A percentile compares a stretch with the other conserved stretches of the same genome.
These are phyloP conservation scores for Aporophyla lueneburgensis DNA, from an alignment of 2,888 invertebrate species.

Conservation along the genomic window DNA sequence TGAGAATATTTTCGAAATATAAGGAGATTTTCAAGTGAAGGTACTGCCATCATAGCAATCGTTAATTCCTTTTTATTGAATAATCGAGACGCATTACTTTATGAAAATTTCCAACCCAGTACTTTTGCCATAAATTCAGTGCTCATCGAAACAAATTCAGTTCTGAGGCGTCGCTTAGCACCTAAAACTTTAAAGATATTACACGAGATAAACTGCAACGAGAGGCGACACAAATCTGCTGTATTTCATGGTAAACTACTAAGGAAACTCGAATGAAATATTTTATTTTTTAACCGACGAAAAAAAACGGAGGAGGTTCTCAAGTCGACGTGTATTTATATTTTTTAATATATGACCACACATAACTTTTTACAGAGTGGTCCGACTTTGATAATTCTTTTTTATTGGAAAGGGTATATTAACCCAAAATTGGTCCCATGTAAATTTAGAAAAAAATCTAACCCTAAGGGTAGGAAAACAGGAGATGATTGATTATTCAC, in stretches of 20 bases:
- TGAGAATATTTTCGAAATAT: neutral
- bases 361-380: too few species aligned
- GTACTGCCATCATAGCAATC: neutral
- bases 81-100: neutral
- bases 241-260: neutral
- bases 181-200: neutral
- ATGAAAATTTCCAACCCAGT: neutral
- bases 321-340: too few species aligned
- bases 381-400: too few species aligned
- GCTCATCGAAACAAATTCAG: neutral
- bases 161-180: neutral
- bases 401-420: too few species aligned
- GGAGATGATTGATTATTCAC: too few species aligned
- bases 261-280: neutral
- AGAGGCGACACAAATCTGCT: neutral
- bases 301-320: too few species aligned
- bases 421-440: too few species aligned
- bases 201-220: neutral
- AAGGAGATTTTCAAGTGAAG: neutral
- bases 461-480: too few species aligned
- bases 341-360: too few species aligned
- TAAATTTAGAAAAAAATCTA: too few species aligned
- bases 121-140: neutral
- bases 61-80: neutral
- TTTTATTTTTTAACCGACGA: neutral